phyloP scores from a whole-genome alignment of 2,113 vertebrate genomes.

The Rattus rattus region DNA sequence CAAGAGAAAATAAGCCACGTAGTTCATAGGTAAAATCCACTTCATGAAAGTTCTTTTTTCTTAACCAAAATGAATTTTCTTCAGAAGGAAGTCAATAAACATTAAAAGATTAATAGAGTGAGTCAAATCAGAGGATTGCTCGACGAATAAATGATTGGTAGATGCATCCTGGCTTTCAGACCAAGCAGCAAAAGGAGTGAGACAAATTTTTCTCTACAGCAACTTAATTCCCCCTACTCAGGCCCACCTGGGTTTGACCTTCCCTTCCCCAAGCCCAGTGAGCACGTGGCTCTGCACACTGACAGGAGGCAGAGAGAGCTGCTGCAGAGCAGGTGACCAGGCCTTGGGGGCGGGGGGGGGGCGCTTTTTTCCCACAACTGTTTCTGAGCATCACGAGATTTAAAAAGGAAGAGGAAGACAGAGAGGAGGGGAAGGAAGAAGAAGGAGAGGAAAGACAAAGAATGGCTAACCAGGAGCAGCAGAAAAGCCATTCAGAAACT shows the following conservation, averaged over 20 bases:
- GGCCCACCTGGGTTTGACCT: neutral
- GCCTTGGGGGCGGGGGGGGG: no score
- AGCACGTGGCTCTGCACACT: neutral
- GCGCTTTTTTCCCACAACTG: neutral
- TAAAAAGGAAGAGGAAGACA: neutral
- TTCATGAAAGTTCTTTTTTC: neutral
- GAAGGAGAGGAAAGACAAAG: neutral
- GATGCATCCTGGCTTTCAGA: neutral
- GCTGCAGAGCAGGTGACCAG: neutral
- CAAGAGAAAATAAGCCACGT: slow-evolving; percentile 40
- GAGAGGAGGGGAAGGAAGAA: neutral
- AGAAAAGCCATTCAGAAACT: slow-evolving; percentile 17
- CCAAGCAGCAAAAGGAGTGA: neutral
- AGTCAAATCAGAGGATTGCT: slow-evolving; percentile 20
- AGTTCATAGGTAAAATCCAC: neutral
- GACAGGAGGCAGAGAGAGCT: neutral
- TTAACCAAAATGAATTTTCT: slow-evolving; percentile 59
- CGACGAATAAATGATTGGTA: neutral
- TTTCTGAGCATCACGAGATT: slow-evolving; percentile 25
- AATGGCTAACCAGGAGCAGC: neutral
- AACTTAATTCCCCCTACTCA: slow-evolving; percentile 7
- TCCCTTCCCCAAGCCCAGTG: neutral
- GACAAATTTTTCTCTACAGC: neutral
- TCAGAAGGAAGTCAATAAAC: slow-evolving; percentile 55
- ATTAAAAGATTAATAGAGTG: slow-evolving; percentile 46